Percentiles rank a stretch among this genome's conserved stretches.
phyloP scores from a whole-genome alignment of 92 coral and sea anemone species.

The Bergia puertoricense region DNA sequence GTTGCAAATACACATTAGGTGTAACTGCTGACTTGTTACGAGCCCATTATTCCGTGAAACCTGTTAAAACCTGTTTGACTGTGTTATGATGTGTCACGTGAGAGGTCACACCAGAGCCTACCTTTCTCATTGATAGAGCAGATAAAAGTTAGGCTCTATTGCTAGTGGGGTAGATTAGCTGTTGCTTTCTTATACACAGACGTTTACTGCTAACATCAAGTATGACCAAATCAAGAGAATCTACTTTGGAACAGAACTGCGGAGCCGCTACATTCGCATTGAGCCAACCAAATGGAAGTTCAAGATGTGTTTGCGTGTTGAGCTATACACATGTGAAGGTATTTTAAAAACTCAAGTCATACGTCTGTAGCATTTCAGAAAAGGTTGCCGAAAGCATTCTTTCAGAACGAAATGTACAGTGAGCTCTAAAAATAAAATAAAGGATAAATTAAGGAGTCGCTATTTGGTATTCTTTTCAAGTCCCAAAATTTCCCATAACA shows the following conservation, averaged over 20 bases:
- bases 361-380: background rate
- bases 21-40: no score
- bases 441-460: no score
- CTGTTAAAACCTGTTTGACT: no score
- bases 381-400: background rate
- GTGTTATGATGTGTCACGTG: no score
- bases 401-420: background rate
- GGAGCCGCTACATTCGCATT: constrained; percentile 23
- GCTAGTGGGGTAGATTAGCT: background rate
- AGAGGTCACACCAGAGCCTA: no score
- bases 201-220: constrained; percentile 1
- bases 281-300: constrained; percentile 24
- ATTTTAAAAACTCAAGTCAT: background rate
- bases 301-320: constrained; percentile 30
- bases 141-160: no score
- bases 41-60: no score
- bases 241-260: constrained; percentile 2
- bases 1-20: no score
- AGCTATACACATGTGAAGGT: constrained; percentile 24
- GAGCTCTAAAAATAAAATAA: background rate
- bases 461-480: no score
- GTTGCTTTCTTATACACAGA: background rate
- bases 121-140: no score
- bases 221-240: constrained; percentile 20
- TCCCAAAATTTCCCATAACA: no score